Conservation (phyloP, 1,140 invertebrate genomes). For the Drosophila bifasciata region DNA sequence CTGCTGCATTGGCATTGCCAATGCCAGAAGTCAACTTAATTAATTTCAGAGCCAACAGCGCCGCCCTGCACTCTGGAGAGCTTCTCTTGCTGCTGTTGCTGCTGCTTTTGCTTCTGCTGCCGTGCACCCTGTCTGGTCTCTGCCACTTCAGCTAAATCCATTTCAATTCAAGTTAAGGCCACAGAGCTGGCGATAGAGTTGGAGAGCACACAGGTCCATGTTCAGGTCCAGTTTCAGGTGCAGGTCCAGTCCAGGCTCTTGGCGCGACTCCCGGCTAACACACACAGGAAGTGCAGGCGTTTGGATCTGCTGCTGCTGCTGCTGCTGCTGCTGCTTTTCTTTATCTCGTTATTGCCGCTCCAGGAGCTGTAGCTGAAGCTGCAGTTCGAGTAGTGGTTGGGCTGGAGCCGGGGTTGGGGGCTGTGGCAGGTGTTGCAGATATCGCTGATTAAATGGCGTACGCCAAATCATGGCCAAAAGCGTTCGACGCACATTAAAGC, state of each 20-base stretch:
- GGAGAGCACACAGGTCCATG: constrained; percentile 47
- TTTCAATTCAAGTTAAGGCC: constrained; percentile 52
- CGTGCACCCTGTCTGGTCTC: background rate
- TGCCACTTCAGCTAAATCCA: constrained; percentile 36
- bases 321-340: constrained; percentile 46
- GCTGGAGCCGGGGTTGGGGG: constrained; percentile 22
- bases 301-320: constrained; percentile 45
- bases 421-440: constrained; percentile 75
- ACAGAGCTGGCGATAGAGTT: constrained; percentile 17
- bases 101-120: constrained; percentile 1
- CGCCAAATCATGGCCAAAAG: constrained; percentile 78
- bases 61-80: background rate
- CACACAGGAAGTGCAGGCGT: constrained; percentile 72
- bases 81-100: background rate
- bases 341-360: constrained; percentile 70
- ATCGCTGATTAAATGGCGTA: constrained; percentile 80
- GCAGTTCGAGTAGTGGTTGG: background rate
- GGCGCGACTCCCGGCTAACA: constrained; percentile 20
- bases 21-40: constrained; percentile 82
- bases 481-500: constrained; percentile 72
- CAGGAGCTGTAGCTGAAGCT: constrained; percentile 51
- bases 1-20: constrained; percentile 57
- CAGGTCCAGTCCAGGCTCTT: background rate
- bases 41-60: constrained; percentile 72
- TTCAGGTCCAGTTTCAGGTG: background rate